Base-by-base conservation (phyloP, 2,888 invertebrate species). In the Eupithecia pulchellata region DNA sequence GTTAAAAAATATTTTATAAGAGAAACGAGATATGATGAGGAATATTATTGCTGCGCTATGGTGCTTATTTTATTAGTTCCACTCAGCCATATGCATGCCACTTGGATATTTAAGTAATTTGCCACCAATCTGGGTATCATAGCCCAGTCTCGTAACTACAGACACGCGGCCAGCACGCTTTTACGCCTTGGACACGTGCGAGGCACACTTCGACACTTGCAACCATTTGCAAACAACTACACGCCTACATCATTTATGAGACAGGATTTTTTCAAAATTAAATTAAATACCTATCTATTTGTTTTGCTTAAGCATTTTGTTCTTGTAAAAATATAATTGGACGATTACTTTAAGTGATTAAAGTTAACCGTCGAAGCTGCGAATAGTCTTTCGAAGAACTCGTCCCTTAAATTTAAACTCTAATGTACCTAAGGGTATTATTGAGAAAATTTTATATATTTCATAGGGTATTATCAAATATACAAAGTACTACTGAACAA, bases 131-230 rank as follows among this genome's bases (percentile, higher is more conserved):
- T 79, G 78, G 68, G 72, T 77, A 79, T 76, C 70, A 77, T 72
- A 78, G 76, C 69, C 82, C 75, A 42, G 58, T 25, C n/a, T 17
- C 39, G 36, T 75, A 79, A 79, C 78, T 75, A 70, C 68, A 69
- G 67, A 25, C 61, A 78, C 74, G 75, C 63, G 68, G 25, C 39
- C 4, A 39, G 39, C 71, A 74, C 78, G 69, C 67, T 55, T 52
- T 64, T 32, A 52, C 55, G 47, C 75, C 4, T 64, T 14, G 32
- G 73, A 11, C 80, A 78, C 79, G 75, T 64, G 78, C 6, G 36
- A 52, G 75, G 42, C 83, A 81, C 84, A 78, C 70, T 78, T 79
- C 68, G 17, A 76, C 83, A 79, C 84, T 83, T 75, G 64, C 32
- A 34, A 64, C 36, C 81, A 74, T 78, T 77, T 74, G 76, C 39